Evolutionary conservation across 2,797 vertebrate genomes (phyloP).

Genomic region (Pteropus rufus): DNA sequence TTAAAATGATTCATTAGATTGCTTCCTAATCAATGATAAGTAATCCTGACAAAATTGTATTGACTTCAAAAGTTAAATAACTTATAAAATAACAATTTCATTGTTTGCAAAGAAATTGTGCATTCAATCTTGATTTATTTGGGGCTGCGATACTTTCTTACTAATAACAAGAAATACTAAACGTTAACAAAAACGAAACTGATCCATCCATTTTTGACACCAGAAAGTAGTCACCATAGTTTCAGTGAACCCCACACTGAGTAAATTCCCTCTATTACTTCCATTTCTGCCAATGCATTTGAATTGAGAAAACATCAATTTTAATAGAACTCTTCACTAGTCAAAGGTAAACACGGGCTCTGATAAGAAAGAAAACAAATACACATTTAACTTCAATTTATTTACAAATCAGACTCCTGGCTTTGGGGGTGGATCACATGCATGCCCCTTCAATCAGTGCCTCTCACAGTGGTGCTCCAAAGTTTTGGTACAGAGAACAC

Average conservation of each 20-base stretch:
- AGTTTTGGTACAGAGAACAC: background rate
- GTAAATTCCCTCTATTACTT: background rate
- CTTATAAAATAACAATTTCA: slow-evolving; percentile 9
- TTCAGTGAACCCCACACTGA: background rate
- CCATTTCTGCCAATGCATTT: background rate
- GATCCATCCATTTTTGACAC: background rate
- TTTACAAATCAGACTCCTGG: background rate
- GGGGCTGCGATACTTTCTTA: background rate
- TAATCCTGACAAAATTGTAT: slow-evolving; percentile 29
- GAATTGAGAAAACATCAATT: background rate
- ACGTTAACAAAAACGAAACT: background rate
- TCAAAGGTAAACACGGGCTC: background rate
- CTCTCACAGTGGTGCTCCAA: background rate
- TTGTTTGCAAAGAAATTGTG: slow-evolving; percentile 51
- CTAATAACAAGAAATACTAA: slow-evolving; percentile 6
- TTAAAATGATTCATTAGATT: slow-evolving; percentile 52
- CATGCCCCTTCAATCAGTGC: background rate
- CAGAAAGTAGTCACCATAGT: background rate
- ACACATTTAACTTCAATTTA: background rate
- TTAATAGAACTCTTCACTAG: background rate
- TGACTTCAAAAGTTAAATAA: slow-evolving; percentile 25
- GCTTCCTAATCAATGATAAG: slow-evolving; percentile 53
- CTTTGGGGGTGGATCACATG: background rate
- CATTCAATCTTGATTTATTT: slow-evolving; percentile 18
- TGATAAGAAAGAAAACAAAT: slow-evolving; percentile 2